Percentiles rank a stretch among this genome's conserved stretches.
These are phyloP conservation scores for Gyps fulvus DNA, from an alignment of 2,113 vertebrate species.

Conservation along the genomic window DNA sequence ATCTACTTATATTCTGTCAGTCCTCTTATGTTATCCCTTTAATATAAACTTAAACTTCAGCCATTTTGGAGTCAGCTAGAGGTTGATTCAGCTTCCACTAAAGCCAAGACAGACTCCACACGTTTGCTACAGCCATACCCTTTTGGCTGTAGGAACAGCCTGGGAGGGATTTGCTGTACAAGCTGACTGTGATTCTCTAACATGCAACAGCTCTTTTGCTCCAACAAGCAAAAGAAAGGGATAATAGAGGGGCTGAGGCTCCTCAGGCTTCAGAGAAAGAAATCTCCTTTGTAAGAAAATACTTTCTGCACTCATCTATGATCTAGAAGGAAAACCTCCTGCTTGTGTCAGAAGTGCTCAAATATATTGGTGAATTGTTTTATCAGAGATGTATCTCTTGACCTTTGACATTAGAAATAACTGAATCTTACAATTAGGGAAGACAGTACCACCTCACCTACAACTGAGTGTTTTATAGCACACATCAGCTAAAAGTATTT, in stretches of 20 bases:
- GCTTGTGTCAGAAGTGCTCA: not conserved
- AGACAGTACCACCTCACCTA: not conserved
- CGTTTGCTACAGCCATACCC: not conserved
- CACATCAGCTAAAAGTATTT: slow-evolving; percentile 11
- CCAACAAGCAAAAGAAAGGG: not conserved
- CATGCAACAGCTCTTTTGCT: not conserved
- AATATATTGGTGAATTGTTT: not conserved
- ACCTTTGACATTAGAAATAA: slow-evolving; percentile 2
- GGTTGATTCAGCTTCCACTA: not conserved
- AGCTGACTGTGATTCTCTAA: not conserved
- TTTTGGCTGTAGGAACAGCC: not conserved
- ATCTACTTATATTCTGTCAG: not conserved
- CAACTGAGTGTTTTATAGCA: not conserved
- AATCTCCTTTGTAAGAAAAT: not conserved
- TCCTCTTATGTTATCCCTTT: not conserved
- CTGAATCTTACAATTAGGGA: not conserved
- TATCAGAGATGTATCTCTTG: not conserved
- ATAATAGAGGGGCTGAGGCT: not conserved
- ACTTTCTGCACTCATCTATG: not conserved
- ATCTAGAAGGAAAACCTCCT: not conserved
- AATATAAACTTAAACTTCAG: not conserved
- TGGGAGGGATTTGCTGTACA: not conserved
- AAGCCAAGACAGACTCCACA: not conserved
- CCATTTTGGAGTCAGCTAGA: not conserved
- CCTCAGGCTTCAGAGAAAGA: not conserved